Evolutionary conservation across 2,888 invertebrate species (phyloP), one percentile per base, ranked within the genome.

Genomic region (Piscicola geometra): DNA sequence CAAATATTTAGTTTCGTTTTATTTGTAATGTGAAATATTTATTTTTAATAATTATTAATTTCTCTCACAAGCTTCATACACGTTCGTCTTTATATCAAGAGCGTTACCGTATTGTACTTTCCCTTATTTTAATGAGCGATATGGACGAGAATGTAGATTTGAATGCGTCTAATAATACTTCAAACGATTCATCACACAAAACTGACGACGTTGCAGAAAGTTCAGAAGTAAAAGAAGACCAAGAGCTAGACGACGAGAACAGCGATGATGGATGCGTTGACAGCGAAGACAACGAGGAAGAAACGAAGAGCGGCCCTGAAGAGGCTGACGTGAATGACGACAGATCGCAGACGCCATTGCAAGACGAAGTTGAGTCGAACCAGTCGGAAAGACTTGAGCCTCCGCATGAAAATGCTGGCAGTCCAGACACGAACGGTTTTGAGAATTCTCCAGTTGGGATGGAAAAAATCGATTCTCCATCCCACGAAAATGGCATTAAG

Each of bases 291-390:
- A n/a, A 21, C 9, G 25, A 56, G 41, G 21, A 21, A 41, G 41
- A 33, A n/a, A 18, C 15, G n/a, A 25, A 1, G n/a, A 52, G 21
- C 52, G 50, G 25, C 30, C 30, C n/a, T 18, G 32, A 28, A n/a
- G 52, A 73, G 9, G 64, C 32, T 32, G 72, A 52, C 33, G 67
- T 71, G 28, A 50, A 35, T n/a, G 76, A 76, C 52, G 76, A 76
- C 56, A 66, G 76, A n/a, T 72, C 76, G 18, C 68, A 76, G 47
- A 76, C 76, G 30, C 76, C 76, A 35, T 67, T 76, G 12, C 76
- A 76, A 56, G 76, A 76, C 35, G 76, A 76, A 30, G 36, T 52
- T 28, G 76, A 73, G 21, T 64, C 25, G 2, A 68, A 41, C 41
- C 47, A 68, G 25, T 33, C 18, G 35, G 5, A 21, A 28, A 64